Conservation (phyloP, 2,113 vertebrate species). For the Erythrolamprus reginae region DNA sequence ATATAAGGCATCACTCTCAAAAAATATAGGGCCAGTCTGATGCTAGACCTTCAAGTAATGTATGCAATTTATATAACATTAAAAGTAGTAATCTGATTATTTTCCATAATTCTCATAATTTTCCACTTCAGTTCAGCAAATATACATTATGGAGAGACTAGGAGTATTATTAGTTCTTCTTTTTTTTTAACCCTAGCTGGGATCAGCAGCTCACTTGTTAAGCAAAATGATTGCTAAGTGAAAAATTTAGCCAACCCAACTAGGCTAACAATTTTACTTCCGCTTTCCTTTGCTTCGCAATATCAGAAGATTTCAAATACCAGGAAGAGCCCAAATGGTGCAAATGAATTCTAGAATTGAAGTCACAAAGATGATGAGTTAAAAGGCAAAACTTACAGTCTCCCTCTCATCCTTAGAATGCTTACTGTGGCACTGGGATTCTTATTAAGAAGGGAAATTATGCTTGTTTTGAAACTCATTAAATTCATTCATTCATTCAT, state of each 20-base stretch:
- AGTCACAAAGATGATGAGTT: not conserved
- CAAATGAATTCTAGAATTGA: not conserved
- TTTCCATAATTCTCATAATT: not conserved
- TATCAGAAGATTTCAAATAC: not conserved
- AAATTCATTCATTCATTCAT: not conserved
- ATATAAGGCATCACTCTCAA: not conserved
- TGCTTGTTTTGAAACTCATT: not conserved
- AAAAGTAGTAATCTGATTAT: not conserved
- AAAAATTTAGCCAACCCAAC: not conserved
- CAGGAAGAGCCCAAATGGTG: not conserved
- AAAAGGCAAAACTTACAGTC: not conserved
- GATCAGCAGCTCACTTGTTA: not conserved
- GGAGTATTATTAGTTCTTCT: not conserved
- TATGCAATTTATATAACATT: not conserved
- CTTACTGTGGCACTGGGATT: not conserved
- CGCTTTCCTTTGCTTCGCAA: not conserved
- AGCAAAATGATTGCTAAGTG: not conserved
- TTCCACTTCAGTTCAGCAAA: not conserved
- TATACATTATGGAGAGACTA: not conserved
- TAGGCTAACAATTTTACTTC: not conserved
- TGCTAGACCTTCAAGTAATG: not conserved
- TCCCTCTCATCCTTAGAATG: not conserved
- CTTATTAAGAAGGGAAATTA: not conserved
- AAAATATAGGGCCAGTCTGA: not conserved
- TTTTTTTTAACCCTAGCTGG: not conserved